phyloP scores from a whole-genome alignment of 2,113 vertebrate species.

The Sinocyclocheilus rhinocerous region DNA sequence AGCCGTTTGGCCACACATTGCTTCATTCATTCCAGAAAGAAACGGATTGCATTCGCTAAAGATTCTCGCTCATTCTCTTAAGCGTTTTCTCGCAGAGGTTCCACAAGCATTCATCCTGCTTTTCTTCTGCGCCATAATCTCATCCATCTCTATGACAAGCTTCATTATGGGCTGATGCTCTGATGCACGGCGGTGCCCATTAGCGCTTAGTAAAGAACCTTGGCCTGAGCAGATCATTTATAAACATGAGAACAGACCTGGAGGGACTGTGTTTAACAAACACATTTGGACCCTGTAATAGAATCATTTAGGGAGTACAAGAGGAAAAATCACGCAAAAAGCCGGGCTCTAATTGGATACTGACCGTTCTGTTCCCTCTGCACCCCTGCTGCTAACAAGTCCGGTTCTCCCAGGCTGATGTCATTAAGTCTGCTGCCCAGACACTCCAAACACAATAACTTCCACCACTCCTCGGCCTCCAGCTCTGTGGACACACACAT shows the following conservation, averaged over 20 bases:
- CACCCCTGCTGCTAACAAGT: slow-evolving; percentile 96
- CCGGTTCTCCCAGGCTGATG: slow-evolving; percentile 97
- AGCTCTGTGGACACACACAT: slow-evolving; percentile 80
- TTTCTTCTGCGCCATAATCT: slow-evolving; percentile 75
- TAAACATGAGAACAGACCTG: slow-evolving; percentile 58
- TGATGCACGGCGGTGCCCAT: slow-evolving; percentile 77
- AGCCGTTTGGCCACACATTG: not conserved
- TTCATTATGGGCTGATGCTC: slow-evolving; percentile 77
- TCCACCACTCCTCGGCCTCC: slow-evolving; percentile 99
- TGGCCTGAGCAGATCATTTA: slow-evolving; percentile 70
- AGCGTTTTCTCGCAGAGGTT: slow-evolving; percentile 64
- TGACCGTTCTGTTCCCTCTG: slow-evolving; percentile 97
- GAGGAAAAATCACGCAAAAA: slow-evolving; percentile 33
- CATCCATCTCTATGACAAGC: slow-evolving; percentile 81
- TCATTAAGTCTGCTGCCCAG: slow-evolving; percentile 94
- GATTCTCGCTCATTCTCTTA: slow-evolving; percentile 59
- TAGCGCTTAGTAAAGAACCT: slow-evolving; percentile 70
- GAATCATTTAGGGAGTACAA: slow-evolving; percentile 44
- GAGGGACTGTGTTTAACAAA: slow-evolving; percentile 48
- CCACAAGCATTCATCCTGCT: slow-evolving; percentile 72
- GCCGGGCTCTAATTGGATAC: slow-evolving; percentile 71
- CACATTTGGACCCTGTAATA: slow-evolving; percentile 41
- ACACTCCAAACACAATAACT: slow-evolving; percentile 94
- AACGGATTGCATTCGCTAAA: not conserved
- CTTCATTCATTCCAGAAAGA: not conserved